Percentiles rank a stretch among this genome's conserved stretches.
Conservation (phyloP, 37 sponge, comb jelly and placozoan genomes). For the Crambe crambe region DNA sequence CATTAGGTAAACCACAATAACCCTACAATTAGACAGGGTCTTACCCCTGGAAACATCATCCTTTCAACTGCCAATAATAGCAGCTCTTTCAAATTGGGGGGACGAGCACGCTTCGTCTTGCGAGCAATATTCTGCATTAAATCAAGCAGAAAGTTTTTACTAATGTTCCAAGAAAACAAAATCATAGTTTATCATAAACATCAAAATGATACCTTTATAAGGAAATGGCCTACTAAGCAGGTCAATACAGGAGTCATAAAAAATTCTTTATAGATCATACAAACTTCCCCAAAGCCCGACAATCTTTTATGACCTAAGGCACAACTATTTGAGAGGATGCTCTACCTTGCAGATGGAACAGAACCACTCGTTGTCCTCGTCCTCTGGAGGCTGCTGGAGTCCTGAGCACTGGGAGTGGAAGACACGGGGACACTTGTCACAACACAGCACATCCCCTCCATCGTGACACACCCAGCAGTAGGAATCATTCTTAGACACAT, state of each 20-base stretch:
- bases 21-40: background rate
- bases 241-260: no score
- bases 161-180: background rate
- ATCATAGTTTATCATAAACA: background rate
- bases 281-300: no score
- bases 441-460: slow-evolving; percentile 94
- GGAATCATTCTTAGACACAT: slow-evolving; percentile 90
- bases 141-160: background rate
- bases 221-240: background rate
- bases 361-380: slow-evolving; percentile 87
- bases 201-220: background rate
- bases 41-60: slow-evolving; percentile 87
- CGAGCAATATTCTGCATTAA: slow-evolving; percentile 57
- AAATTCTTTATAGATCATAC: no score
- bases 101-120: slow-evolving; percentile 71
- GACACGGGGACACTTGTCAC: slow-evolving; percentile 95
- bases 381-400: slow-evolving; percentile 58
- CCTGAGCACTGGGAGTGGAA: slow-evolving; percentile 88
- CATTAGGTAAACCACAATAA: no score
- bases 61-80: slow-evolving; percentile 73
- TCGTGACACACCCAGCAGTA: slow-evolving; percentile 98
- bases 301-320: background rate
- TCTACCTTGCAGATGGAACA: slow-evolving; percentile 85
- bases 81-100: slow-evolving; percentile 75
- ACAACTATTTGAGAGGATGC: background rate